Conservation (phyloP, 2,888 invertebrate genomes). For the Campopleginae sp. region DNA sequence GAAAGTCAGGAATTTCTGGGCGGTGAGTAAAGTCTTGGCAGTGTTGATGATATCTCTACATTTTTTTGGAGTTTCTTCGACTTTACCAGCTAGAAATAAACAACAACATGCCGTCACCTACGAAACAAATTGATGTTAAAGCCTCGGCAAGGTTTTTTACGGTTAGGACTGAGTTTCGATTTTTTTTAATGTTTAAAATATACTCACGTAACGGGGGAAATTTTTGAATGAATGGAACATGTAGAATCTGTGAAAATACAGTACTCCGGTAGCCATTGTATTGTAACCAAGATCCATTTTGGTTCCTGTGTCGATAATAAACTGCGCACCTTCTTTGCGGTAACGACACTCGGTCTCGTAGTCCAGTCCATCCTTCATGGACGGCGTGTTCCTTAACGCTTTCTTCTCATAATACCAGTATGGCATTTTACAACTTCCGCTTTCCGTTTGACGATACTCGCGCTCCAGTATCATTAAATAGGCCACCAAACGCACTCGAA, state of each 20-base stretch:
- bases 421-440: conserved; percentile 88
- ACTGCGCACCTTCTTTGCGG: conserved; percentile 97
- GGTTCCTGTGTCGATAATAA: conserved; percentile 97
- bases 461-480: conserved; percentile 51
- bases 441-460: conserved; percentile 9
- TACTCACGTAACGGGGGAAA: conserved; percentile 95
- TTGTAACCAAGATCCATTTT: conserved; percentile 97
- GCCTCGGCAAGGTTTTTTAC: background rate
- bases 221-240: conserved; percentile 99
- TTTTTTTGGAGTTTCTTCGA: conserved; percentile 99
- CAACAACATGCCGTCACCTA: conserved; percentile 97
- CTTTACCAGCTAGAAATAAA: conserved; percentile 98
- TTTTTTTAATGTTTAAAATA: background rate
- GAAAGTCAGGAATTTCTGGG: conserved; percentile 94
- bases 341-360: conserved; percentile 96
- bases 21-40: conserved; percentile 92
- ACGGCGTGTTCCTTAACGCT: conserved; percentile 94
- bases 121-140: conserved; percentile 21
- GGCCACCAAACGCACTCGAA: background rate
- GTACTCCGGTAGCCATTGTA: conserved; percentile 99
- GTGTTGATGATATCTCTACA: conserved; percentile 98
- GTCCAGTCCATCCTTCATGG: conserved; percentile 94
- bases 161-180: too few relatives aligned
- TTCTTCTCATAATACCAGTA: conserved; percentile 99
- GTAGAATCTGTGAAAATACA: conserved; percentile 99